Base-by-base conservation (phyloP, 2,888 invertebrate genomes). In the Pseudococcus jackbeardsleyi region DNA sequence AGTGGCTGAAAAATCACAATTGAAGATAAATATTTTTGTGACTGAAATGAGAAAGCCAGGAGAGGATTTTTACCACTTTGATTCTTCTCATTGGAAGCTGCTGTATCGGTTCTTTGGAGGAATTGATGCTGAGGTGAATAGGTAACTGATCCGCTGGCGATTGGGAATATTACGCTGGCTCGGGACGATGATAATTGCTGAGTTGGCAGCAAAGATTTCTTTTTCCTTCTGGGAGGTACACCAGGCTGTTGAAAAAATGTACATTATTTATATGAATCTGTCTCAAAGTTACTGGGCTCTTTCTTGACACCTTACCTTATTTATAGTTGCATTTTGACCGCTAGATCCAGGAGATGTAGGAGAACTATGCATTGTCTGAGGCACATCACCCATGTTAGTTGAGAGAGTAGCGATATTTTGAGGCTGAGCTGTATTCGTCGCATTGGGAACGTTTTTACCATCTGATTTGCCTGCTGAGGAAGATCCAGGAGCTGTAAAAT, bases 151-250 rank as follows among this genome's bases (percentile, higher is more conserved):
- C 92, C 92, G 89, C 92, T 92, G 91, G 95, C 93, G 91, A 95
- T 92, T 68, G 96, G 96, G 92, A 96, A 95, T 90, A 95, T 95
- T 90, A 96, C 94, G 92, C 95, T 95, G 90, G 95, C 95, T 91
- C 96, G 93, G 90, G 95, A 94, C 91, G 94, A 95, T 90, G 94
- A 94, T 90, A 95, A 95, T n/a, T 91, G 91, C 89, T 92, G 92
- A 33, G 91, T 91, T 0, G 92, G 92, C 91, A 93, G 91, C 46
- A 92, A 90, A 72, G 92, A 92, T 90, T 92, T 92, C 90, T 92
- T 92, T 90, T 92, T 92, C 89, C 91, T 91, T 68, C 89, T 89
- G 42, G 88, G 86, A 9, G 89, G 89, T 54, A 89, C 89, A 86
- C 88, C 89, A n/a, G 89, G 89, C 39, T 89, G n/a, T 42, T 12